These are phyloP conservation scores for Polypedilum pembai DNA, from an alignment of 1,140 invertebrate genomes.

Conservation along the genomic window DNA sequence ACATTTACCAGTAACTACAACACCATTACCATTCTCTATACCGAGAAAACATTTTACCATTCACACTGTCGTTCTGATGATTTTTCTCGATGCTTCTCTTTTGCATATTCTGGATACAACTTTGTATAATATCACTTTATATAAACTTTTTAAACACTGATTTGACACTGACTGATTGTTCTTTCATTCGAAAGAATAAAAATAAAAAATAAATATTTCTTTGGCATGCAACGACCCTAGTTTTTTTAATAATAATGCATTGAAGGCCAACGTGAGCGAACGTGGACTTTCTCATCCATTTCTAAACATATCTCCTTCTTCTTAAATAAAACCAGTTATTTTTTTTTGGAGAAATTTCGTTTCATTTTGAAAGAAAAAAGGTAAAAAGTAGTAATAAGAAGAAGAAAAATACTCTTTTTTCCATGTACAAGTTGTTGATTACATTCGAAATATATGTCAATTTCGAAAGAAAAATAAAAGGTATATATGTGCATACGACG, in stretches of 20 bases:
- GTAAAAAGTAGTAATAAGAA: background rate
- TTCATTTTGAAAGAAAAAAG: background rate
- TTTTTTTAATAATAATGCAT: background rate
- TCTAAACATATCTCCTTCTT: constrained; percentile 15
- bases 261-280: constrained; percentile 18
- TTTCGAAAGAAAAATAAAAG: background rate
- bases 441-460: too few species aligned
- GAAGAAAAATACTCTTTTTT: constrained; percentile 23
- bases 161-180: background rate
- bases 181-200: background rate
- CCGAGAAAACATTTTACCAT: background rate
- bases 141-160: background rate
- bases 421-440: background rate
- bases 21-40: background rate
- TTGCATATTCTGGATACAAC: background rate
- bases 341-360: constrained; percentile 27
- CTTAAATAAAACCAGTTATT: constrained; percentile 1
- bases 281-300: constrained; percentile 26
- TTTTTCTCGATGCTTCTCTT: background rate
- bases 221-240: background rate
- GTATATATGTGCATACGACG: background rate
- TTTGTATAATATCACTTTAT: background rate
- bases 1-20: background rate
- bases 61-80: constrained; percentile 11
- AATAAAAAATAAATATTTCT: background rate